phyloP scores from a whole-genome alignment of 1,140 invertebrate genomes.

The Probaryconus sp. region DNA sequence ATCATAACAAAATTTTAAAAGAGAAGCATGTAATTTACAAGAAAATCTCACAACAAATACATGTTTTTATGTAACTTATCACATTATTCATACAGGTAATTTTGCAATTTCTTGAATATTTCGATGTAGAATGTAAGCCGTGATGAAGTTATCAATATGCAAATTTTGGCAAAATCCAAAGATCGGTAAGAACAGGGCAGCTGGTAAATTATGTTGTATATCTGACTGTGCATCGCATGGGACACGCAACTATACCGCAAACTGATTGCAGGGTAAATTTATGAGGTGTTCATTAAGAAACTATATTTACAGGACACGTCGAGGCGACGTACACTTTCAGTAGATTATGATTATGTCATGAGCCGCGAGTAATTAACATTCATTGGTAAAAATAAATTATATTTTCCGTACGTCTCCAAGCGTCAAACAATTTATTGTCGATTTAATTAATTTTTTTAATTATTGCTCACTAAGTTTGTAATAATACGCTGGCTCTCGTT shows the following conservation, averaged over 20 bases:
- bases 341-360: conserved; percentile 61
- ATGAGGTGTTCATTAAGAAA: conserved; percentile 63
- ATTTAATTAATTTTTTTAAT: conserved; percentile 54
- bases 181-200: conserved; percentile 51
- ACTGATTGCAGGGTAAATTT: conserved; percentile 61
- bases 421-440: conserved; percentile 42
- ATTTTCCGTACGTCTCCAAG: not conserved
- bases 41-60: too few species aligned
- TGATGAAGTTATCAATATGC: conserved; percentile 61
- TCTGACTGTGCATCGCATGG: conserved; percentile 60
- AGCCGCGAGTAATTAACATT: conserved; percentile 56
- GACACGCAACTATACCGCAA: conserved; percentile 61
- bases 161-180: conserved; percentile 59
- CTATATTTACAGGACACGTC: conserved; percentile 61
- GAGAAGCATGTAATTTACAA: too few species aligned
- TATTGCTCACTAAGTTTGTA: conserved; percentile 20
- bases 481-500: conserved; percentile 20
- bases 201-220: conserved; percentile 62
- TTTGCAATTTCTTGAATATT: conserved; percentile 24
- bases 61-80: too few species aligned
- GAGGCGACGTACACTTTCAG: conserved; percentile 56
- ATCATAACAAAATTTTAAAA: too few species aligned
- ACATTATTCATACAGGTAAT: not conserved
- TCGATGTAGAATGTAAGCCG: conserved; percentile 12
- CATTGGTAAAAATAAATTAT: conserved; percentile 50